These are phyloP conservation scores for Crotalus tigris DNA, from an alignment of 2,113 vertebrate genomes.

Conservation along the genomic window DNA sequence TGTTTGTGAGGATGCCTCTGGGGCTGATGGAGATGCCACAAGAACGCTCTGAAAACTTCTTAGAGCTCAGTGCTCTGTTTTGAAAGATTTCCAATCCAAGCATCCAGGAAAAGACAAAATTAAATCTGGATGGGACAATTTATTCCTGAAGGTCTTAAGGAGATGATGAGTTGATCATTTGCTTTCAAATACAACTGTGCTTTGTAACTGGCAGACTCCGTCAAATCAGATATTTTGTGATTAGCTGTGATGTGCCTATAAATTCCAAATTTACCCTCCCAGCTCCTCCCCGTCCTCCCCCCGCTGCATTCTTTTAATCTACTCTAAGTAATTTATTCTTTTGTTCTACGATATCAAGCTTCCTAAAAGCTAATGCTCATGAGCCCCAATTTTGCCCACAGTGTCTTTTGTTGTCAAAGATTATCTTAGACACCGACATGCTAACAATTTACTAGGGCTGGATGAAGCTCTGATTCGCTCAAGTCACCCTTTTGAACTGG, in stretches of 20 bases:
- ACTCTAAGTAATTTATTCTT: not conserved
- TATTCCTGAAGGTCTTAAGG: not conserved
- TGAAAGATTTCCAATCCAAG: not conserved
- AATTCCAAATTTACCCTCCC: not conserved
- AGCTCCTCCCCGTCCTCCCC: not conserved
- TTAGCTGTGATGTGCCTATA: not conserved
- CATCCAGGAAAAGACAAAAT: not conserved
- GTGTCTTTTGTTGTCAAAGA: not conserved
- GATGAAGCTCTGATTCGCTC: not conserved
- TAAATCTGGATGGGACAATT: not conserved
- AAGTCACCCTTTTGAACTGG: not conserved
- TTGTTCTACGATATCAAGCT: not conserved
- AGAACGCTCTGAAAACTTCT: not conserved
- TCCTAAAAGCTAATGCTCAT: not conserved
- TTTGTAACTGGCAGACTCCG: not conserved
- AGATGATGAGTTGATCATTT: not conserved
- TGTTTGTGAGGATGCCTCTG: not conserved
- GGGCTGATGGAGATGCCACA: not conserved
- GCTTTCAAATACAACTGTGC: not conserved
- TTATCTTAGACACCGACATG: not conserved
- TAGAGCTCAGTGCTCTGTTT: not conserved
- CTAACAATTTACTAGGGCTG: not conserved
- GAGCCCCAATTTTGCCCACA: not conserved
- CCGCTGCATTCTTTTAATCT: not conserved
- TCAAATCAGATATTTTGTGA: not conserved